These are phyloP conservation scores for Thalpophila matura DNA, from an alignment of 2,888 invertebrate species.

Conservation along the genomic window DNA sequence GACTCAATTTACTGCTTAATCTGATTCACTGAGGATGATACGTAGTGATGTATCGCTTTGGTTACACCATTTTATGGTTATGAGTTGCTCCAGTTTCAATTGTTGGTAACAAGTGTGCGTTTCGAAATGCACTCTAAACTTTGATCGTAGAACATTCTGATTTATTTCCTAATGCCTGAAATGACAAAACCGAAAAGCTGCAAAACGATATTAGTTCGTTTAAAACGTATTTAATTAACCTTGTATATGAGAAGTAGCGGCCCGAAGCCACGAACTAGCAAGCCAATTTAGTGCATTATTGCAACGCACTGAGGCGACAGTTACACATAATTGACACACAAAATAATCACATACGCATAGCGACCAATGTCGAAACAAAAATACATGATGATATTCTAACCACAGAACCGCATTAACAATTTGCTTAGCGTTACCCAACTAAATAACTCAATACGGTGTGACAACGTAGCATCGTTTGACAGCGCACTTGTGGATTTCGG, in stretches of 20 bases:
- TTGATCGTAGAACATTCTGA: background rate
- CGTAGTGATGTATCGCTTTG: constrained; percentile 48
- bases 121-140: constrained; percentile 28
- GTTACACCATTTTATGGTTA: constrained; percentile 54
- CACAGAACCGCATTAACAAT: constrained; percentile 61
- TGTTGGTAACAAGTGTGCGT: constrained; percentile 25
- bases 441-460: constrained; percentile 58
- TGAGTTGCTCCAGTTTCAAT: constrained; percentile 31
- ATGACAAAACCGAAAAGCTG: background rate
- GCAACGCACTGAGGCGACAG: constrained; percentile 42
- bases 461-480: constrained; percentile 65
- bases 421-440: constrained; percentile 55
- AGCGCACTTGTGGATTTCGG: constrained; percentile 63
- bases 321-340: constrained; percentile 47
- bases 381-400: constrained; percentile 46
- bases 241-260: constrained; percentile 14
- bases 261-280: constrained; percentile 23
- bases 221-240: constrained; percentile 1
- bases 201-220: background rate
- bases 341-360: constrained; percentile 58
- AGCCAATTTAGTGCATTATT: constrained; percentile 52
- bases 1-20: constrained; percentile 82
- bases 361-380: constrained; percentile 56
- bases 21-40: constrained; percentile 80
- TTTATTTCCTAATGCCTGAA: background rate